Evolutionary conservation across 2,113 vertebrate species (phyloP).

Genomic region (Halichoeres trimaculatus): DNA sequence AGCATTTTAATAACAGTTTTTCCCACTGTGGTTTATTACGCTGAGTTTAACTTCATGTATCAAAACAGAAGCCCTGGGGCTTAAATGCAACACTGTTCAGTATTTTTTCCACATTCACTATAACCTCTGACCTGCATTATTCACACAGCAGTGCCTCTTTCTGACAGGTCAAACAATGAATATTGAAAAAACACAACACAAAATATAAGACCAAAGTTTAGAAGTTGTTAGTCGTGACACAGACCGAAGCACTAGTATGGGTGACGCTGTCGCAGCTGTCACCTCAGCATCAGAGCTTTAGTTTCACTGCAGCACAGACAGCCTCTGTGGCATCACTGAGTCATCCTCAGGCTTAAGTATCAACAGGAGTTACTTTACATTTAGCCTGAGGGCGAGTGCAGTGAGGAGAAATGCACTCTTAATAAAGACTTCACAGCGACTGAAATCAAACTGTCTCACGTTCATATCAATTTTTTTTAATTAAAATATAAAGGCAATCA

Average conservation of each 20-base stretch:
- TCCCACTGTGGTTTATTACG: too few relatives aligned
- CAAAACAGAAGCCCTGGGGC: neutral
- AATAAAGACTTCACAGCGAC: conserved; percentile 12
- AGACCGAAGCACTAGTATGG: neutral
- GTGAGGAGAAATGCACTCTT: neutral
- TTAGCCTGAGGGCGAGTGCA: neutral
- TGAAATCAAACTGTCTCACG: conserved; percentile 29
- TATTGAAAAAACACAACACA: neutral
- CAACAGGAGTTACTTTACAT: neutral
- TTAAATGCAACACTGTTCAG: neutral
- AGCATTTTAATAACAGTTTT: too few relatives aligned
- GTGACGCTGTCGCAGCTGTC: neutral
- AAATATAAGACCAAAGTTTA: neutral
- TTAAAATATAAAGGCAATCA: conserved; percentile 6
- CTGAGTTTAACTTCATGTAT: too few relatives aligned
- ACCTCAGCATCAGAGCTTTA: neutral
- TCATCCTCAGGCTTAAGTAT: conserved; percentile 10
- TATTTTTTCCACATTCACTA: neutral
- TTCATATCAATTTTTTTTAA: conserved; percentile 20
- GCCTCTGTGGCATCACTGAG: neutral
- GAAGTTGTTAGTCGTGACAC: neutral
- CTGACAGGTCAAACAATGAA: neutral
- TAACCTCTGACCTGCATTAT: too few relatives aligned
- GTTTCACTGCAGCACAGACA: neutral
- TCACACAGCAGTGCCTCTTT: neutral